Evolutionary conservation across 2,888 invertebrate genomes (phyloP).

Genomic region (Scaptomyza polygonia): DNA sequence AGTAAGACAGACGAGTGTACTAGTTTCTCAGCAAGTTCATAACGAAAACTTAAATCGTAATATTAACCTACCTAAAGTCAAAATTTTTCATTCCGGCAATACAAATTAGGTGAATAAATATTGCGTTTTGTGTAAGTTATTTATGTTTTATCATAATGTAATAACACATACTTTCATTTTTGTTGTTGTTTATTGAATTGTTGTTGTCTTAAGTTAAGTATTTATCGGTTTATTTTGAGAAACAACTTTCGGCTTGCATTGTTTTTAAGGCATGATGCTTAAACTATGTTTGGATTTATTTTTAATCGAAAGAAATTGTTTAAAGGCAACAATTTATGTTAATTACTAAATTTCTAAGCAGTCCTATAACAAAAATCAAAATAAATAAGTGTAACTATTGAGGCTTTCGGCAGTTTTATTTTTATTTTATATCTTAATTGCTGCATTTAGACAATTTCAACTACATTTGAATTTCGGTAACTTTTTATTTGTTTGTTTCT

Average conservation of each 20-base stretch:
- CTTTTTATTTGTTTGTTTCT: slow-evolving; percentile 3
- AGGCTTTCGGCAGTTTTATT: slow-evolving; percentile 35
- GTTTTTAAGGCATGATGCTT: slow-evolving; percentile 47
- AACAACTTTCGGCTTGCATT: slow-evolving; percentile 39
- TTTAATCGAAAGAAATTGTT: slow-evolving; percentile 25
- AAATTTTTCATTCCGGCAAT: slow-evolving; percentile 22
- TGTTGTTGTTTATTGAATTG: slow-evolving; percentile 33
- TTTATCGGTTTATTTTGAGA: slow-evolving; percentile 27
- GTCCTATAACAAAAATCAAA: not conserved
- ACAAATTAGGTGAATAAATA: slow-evolving; percentile 35
- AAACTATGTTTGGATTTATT: slow-evolving; percentile 26
- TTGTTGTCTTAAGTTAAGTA: slow-evolving; percentile 26
- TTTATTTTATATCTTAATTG: slow-evolving; percentile 13
- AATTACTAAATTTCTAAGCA: slow-evolving; percentile 5
- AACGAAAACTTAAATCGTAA: slow-evolving; percentile 32
- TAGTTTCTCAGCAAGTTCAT: slow-evolving; percentile 46
- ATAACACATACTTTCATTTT: slow-evolving; percentile 56
- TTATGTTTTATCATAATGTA: slow-evolving; percentile 23
- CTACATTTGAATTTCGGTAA: slow-evolving; percentile 8
- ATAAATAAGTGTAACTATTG: slow-evolving; percentile 15
- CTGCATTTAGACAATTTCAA: slow-evolving; percentile 48
- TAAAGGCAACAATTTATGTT: slow-evolving; percentile 40
- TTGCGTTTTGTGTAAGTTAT: slow-evolving; percentile 10
- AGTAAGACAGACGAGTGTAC: slow-evolving; percentile 27
- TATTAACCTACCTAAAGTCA: slow-evolving; percentile 27